Evolutionary conservation across 2,888 invertebrate genomes (phyloP).

Genomic region (Hirudinaria manillensis): DNA sequence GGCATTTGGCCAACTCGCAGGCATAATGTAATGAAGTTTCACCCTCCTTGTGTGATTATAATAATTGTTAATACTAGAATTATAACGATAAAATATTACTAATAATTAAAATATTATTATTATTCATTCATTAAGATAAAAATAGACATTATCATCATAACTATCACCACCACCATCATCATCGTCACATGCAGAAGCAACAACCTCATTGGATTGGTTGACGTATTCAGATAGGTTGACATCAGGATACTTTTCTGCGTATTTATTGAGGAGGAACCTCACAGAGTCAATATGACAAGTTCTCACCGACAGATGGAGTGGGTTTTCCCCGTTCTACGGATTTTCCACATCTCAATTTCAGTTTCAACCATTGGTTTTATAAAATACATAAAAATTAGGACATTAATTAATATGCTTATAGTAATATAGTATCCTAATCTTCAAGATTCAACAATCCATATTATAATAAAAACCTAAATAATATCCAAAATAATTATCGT

Average conservation of each 20-base stretch:
- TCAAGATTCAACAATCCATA: no score
- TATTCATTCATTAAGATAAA: neutral
- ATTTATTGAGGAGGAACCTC: neutral
- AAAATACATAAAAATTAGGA: no score
- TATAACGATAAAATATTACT: no score
- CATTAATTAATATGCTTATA: no score
- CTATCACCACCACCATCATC: neutral
- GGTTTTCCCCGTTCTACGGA: conserved; percentile 16
- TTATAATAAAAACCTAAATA: no score
- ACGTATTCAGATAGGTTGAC: conserved; percentile 7
- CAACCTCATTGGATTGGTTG: conserved; percentile 19
- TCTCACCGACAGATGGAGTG: conserved; percentile 18
- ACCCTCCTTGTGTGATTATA: conserved; percentile 62
- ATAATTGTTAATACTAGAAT: conserved; percentile 4
- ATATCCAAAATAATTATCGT: no score
- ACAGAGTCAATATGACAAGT: conserved; percentile 7
- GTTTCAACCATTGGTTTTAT: no score
- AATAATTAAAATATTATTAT: no score
- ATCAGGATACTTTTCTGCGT: neutral
- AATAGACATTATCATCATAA: neutral
- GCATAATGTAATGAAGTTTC: conserved; percentile 91
- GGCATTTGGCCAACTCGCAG: conserved; percentile 77
- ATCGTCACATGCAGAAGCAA: neutral
- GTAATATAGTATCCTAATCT: no score
- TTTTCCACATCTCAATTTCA: no score